Percentiles rank a stretch among this genome's conserved stretches.
phyloP scores from a whole-genome alignment of 1,140 invertebrate species.

The Pogonomyrmex californicus region DNA sequence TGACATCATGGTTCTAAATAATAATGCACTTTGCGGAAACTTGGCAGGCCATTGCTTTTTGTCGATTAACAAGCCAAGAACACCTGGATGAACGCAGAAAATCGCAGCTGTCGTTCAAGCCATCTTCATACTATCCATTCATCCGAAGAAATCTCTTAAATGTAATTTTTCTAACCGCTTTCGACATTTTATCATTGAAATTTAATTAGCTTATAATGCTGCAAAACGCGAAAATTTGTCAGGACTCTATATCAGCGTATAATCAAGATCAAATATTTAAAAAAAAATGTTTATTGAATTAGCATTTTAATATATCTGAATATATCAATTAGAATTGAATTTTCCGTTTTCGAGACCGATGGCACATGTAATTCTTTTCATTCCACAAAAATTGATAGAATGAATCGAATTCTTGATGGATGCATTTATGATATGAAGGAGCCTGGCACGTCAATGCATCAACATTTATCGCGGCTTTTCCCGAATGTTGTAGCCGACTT shows the following conservation, averaged over 20 bases:
- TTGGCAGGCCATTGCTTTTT: slow-evolving; percentile 68
- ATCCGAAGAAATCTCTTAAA: not conserved
- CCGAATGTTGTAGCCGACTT: slow-evolving; percentile 88
- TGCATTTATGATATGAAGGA: not conserved
- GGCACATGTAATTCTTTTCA: not conserved
- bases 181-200: not conserved
- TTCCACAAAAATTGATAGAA: not conserved
- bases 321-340: not conserved
- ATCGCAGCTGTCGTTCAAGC: slow-evolving; percentile 35
- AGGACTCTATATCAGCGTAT: not conserved
- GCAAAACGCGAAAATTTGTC: not conserved
- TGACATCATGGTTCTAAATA: slow-evolving; percentile 78
- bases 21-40: slow-evolving; percentile 67
- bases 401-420: not conserved
- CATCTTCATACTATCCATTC: not conserved
- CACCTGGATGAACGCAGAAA: slow-evolving; percentile 13
- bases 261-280: not conserved
- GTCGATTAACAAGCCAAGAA: slow-evolving; percentile 62
- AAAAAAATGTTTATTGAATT: not conserved
- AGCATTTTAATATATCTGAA: not conserved
- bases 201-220: not conserved
- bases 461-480: not conserved
- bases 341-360: not conserved
- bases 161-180: slow-evolving; percentile 16
- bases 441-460: not conserved